Conservation (phyloP, 2,113 vertebrate species). For the Oenanthe oenanthe region DNA sequence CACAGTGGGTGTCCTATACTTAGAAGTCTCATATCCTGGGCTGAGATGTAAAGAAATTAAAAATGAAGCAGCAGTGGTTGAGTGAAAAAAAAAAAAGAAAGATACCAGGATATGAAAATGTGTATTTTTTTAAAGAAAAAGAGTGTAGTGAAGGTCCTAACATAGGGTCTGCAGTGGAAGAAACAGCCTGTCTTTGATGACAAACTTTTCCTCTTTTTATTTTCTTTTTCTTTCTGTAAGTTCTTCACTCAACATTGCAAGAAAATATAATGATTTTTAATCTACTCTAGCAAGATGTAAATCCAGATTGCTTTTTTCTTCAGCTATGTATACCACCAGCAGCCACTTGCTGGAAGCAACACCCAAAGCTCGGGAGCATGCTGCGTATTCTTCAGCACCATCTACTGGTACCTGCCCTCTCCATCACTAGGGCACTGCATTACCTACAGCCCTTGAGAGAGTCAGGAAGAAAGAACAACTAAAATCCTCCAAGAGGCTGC, state of each 20-base stretch:
- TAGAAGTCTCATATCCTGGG: background rate
- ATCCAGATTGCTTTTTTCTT: background rate
- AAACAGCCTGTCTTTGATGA: background rate
- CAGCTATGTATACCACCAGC: background rate
- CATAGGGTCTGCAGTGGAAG: background rate
- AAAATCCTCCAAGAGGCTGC: background rate
- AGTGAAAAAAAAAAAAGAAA: background rate
- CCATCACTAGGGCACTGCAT: background rate
- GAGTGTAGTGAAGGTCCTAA: background rate
- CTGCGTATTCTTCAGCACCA: slow-evolving; percentile 26
- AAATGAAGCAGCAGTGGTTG: background rate
- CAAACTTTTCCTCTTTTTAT: background rate
- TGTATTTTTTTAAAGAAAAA: background rate
- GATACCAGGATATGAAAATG: background rate
- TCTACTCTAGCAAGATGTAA: background rate
- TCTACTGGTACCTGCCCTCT: background rate
- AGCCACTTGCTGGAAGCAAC: background rate
- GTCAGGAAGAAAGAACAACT: background rate
- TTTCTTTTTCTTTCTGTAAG: background rate
- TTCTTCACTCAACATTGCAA: background rate
- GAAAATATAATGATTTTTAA: background rate
- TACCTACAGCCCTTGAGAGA: background rate
- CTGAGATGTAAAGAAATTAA: background rate
- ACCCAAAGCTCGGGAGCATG: background rate
- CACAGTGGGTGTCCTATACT: background rate